Conservation (phyloP, 1,140 invertebrate genomes). For the Portunus trituberculatus region DNA sequence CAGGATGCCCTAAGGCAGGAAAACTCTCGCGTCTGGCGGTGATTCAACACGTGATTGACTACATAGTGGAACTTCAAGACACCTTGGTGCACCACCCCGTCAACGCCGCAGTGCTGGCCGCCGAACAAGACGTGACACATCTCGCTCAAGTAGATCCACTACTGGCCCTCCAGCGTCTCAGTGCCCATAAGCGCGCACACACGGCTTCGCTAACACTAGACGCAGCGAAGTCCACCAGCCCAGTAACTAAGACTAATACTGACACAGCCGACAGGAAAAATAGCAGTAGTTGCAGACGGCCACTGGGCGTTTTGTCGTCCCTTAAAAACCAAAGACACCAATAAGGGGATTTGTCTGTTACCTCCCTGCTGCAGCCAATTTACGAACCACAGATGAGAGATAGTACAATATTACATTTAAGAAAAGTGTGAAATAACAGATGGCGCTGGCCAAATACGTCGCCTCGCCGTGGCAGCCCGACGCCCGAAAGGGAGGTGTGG, state of each 20-base stretch:
- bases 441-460: constrained; percentile 51
- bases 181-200: neutral
- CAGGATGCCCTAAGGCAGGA: constrained; percentile 66
- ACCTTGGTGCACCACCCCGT: constrained; percentile 68
- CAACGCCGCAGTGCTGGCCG: constrained; percentile 46
- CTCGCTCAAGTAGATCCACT: constrained; percentile 51
- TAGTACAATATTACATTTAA: neutral
- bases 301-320: constrained; percentile 66
- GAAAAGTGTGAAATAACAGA: constrained; percentile 49
- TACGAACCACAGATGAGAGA: constrained; percentile 32
- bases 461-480: constrained; percentile 27
- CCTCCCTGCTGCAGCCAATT: neutral
- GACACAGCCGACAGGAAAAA: constrained; percentile 37
- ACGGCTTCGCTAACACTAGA: neutral
- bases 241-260: neutral
- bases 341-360: neutral
- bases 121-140: constrained; percentile 14
- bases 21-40: constrained; percentile 65
- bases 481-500: constrained; percentile 56
- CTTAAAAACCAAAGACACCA: constrained; percentile 70
- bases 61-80: constrained; percentile 70
- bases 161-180: constrained; percentile 40
- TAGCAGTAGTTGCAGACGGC: constrained; percentile 54
- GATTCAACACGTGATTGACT: constrained; percentile 70
- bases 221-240: neutral